Conservation (phyloP, 2,113 vertebrate genomes). For the Leptobrachium ailaonicum region DNA sequence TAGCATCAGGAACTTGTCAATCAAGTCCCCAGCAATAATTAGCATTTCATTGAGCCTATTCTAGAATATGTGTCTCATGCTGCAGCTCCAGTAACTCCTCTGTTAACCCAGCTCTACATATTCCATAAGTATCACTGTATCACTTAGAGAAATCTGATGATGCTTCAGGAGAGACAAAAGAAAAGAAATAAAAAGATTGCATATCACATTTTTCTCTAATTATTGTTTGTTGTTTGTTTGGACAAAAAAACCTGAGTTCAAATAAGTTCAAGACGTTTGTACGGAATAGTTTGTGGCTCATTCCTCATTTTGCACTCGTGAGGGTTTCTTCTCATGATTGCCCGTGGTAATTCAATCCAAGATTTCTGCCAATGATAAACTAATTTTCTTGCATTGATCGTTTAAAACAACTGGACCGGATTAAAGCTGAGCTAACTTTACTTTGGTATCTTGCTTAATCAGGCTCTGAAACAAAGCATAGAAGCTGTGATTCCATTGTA, state of each 20-base stretch:
- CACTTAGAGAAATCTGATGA: too few species aligned
- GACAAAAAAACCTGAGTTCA: conserved; percentile 15
- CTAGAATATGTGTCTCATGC: too few species aligned
- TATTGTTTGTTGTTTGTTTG: conserved; percentile 17
- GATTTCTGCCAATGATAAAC: conserved; percentile 26
- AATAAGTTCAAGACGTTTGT: conserved; percentile 26
- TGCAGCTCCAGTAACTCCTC: too few species aligned
- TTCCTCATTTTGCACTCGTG: background rate
- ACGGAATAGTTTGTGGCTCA: conserved; percentile 3
- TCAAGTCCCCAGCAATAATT: too few species aligned
- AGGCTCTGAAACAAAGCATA: conserved; percentile 31
- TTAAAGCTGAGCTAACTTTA: conserved; percentile 24
- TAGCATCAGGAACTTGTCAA: too few species aligned
- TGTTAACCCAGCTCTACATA: too few species aligned
- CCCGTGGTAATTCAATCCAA: conserved; percentile 27
- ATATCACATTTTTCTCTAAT: background rate
- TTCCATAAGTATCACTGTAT: too few species aligned
- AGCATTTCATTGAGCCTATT: too few species aligned
- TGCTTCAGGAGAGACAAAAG: background rate
- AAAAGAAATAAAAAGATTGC: background rate
- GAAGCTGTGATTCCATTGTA: conserved; percentile 12
- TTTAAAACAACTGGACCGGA: conserved; percentile 31
- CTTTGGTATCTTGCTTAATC: conserved; percentile 33
- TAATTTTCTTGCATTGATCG: conserved; percentile 13
- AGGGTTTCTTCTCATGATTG: conserved; percentile 16